phyloP scores from a whole-genome alignment of 2,113 vertebrate genomes.

The Pseudonaja textilis region DNA sequence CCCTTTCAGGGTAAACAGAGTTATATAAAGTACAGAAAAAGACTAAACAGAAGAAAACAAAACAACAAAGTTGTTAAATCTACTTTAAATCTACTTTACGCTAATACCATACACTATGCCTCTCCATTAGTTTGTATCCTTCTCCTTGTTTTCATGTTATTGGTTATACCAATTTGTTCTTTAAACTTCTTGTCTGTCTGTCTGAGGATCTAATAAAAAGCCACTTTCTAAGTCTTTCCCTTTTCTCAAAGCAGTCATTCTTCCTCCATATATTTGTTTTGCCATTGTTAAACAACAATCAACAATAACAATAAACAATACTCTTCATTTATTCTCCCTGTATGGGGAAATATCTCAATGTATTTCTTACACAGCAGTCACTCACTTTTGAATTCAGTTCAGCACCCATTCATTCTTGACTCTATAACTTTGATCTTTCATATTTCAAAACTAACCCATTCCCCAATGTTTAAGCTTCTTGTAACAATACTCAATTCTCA shows the following conservation, averaged over 20 bases:
- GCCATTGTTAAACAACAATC: not conserved
- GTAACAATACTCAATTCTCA: not conserved
- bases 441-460: not conserved
- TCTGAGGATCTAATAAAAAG: not conserved
- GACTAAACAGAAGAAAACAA: not conserved
- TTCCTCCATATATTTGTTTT: not conserved
- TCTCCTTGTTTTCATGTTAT: not conserved
- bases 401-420: not conserved
- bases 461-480: not conserved
- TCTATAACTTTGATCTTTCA: not conserved
- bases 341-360: not conserved
- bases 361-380: not conserved
- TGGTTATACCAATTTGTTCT: not conserved
- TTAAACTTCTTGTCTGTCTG: not conserved
- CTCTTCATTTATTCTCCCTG: not conserved
- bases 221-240: not conserved
- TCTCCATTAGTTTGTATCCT: not conserved
- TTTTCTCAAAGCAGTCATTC: not conserved
- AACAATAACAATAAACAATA: too few relatives aligned
- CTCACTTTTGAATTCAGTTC: not conserved
- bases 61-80: not conserved
- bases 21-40: not conserved
- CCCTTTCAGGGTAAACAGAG: not conserved
- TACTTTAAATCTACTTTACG: not conserved
- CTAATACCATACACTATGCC: not conserved